A percentile compares a stretch with the other conserved stretches of the same genome.
These are phyloP conservation scores for Nothobranchius furzeri DNA, from an alignment of 2,113 vertebrate genomes.

Conservation along the genomic window DNA sequence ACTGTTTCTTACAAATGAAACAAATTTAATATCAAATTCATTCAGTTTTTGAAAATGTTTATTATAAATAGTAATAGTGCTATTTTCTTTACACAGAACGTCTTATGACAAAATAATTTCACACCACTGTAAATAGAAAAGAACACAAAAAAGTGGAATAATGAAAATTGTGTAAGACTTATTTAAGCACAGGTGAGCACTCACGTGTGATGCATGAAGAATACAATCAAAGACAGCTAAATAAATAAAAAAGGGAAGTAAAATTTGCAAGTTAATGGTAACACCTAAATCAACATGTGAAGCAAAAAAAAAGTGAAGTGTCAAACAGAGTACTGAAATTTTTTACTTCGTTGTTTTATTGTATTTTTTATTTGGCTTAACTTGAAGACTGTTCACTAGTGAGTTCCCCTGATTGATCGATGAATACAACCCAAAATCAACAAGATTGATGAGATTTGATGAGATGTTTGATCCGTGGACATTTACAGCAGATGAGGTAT, in stretches of 20 bases:
- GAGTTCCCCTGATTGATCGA: slow-evolving; percentile 64
- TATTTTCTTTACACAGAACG: slow-evolving; percentile 79
- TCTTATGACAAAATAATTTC: slow-evolving; percentile 71
- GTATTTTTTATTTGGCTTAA: slow-evolving; percentile 51
- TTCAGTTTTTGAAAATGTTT: slow-evolving; percentile 71
- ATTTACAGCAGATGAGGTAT: slow-evolving; percentile 78
- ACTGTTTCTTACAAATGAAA: slow-evolving; percentile 19
- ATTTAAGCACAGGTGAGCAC: slow-evolving; percentile 38
- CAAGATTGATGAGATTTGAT: slow-evolving; percentile 28
- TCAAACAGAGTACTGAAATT: slow-evolving; percentile 53
- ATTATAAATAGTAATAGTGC: slow-evolving; percentile 87
- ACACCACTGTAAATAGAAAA: slow-evolving; percentile 64
- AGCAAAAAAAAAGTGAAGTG: slow-evolving; percentile 31
- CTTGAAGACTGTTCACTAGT: slow-evolving; percentile 40
- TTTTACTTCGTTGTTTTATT: slow-evolving; percentile 26
- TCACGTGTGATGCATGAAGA: background rate
- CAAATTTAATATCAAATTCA: slow-evolving; percentile 11
- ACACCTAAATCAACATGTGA: slow-evolving; percentile 55
- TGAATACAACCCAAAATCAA: slow-evolving; percentile 53
- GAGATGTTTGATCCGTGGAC: slow-evolving; percentile 27
- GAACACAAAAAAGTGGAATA: slow-evolving; percentile 58
- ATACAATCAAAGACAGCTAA: slow-evolving; percentile 62
- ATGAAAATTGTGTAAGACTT: slow-evolving; percentile 68
- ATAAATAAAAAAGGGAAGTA: slow-evolving; percentile 72
- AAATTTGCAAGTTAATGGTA: slow-evolving; percentile 42